Conservation (phyloP, 2,797 vertebrate genomes). For the Spinibarbus caldwelli region DNA sequence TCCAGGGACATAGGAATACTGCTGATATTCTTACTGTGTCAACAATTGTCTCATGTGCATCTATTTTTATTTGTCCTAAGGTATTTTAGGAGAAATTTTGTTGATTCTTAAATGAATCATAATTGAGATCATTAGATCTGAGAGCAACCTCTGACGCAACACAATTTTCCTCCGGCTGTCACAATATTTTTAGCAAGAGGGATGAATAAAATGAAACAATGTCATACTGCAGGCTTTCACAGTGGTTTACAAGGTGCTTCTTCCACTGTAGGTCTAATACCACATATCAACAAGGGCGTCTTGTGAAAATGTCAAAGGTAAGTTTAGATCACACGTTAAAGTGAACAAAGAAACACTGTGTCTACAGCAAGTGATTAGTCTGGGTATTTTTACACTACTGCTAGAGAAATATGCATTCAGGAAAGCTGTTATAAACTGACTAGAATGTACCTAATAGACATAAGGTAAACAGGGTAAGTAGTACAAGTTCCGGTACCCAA, state of each 20-base stretch:
- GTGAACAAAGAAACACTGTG: conserved; percentile 33
- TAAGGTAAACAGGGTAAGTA: neutral
- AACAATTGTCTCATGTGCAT: conserved; percentile 9
- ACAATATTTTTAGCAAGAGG: conserved; percentile 73
- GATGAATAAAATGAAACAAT: conserved; percentile 71
- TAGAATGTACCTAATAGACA: neutral
- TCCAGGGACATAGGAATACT: neutral
- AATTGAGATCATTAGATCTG: conserved; percentile 16
- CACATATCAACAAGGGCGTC: conserved; percentile 66
- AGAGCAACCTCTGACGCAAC: conserved; percentile 9
- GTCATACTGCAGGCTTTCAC: conserved; percentile 60
- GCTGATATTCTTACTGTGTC: neutral
- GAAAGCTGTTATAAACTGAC: conserved; percentile 3
- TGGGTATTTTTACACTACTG: conserved; percentile 42
- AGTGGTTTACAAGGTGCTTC: conserved; percentile 70
- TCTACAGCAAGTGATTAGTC: conserved; percentile 15
- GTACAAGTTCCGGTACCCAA: neutral
- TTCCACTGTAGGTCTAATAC: conserved; percentile 65
- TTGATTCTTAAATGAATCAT: neutral
- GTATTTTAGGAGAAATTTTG: neutral
- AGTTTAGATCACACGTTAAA: conserved; percentile 52
- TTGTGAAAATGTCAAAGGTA: conserved; percentile 74
- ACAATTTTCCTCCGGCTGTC: conserved; percentile 48
- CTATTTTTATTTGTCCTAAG: neutral
- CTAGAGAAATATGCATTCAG: conserved; percentile 13